Conservation (phyloP, 2,888 invertebrate genomes). For the Xanthia icteritia region DNA sequence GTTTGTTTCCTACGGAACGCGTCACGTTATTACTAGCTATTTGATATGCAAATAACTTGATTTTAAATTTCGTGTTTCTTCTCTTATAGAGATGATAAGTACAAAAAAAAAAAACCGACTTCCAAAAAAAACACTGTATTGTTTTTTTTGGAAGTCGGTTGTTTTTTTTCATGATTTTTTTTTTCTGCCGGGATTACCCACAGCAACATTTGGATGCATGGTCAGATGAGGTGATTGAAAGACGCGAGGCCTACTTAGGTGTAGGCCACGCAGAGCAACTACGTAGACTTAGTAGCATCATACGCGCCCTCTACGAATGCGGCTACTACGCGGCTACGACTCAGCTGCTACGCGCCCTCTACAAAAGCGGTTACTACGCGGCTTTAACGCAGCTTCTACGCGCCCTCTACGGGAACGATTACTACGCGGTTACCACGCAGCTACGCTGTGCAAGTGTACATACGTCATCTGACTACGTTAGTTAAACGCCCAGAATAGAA, state of each 20-base stretch:
- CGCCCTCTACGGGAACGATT: not conserved
- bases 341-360: not conserved
- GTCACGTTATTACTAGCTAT: slow-evolving; percentile 21
- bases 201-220: not conserved
- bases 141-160: too few species aligned
- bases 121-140: too few species aligned
- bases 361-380: not conserved
- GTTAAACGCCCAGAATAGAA: not conserved
- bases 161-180: too few species aligned
- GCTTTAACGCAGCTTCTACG: not conserved
- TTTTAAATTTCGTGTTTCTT: not conserved
- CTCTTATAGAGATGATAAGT: not conserved
- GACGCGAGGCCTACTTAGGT: too few species aligned
- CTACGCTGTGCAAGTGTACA: not conserved
- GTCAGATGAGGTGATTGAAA: not conserved
- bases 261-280: too few species aligned
- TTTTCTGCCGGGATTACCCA: too few species aligned
- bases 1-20: slow-evolving; percentile 24
- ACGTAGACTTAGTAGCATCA: not conserved
- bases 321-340: slow-evolving; percentile 1
- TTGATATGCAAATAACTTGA: not conserved
- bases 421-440: not conserved
- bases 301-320: not conserved
- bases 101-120: too few species aligned
- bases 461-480: not conserved